Conservation (phyloP, 2,113 vertebrate species). For the Crypturellus undulatus region DNA sequence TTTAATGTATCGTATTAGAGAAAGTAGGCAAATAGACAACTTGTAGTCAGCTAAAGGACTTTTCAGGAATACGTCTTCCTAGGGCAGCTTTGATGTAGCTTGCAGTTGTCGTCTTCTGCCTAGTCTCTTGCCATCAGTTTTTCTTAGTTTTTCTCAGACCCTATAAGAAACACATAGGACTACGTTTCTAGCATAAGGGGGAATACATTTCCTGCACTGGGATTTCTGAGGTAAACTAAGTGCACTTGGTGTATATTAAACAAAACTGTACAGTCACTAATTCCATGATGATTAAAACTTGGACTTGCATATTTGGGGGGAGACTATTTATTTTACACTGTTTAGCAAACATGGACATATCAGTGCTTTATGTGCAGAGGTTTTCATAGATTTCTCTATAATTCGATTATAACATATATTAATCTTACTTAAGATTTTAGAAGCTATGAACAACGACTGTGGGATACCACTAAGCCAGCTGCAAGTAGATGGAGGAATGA, state of each 20-base stretch:
- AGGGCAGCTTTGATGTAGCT: neutral
- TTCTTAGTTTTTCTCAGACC: neutral
- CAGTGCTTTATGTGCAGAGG: neutral
- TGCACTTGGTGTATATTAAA: neutral
- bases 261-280: neutral
- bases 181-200: neutral
- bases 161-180: neutral
- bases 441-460: slow-evolving; percentile 96
- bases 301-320: neutral
- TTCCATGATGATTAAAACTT: neutral
- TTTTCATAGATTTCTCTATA: neutral
- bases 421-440: slow-evolving; percentile 86
- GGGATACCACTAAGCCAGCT: slow-evolving; percentile 90
- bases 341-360: neutral
- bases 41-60: neutral
- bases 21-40: neutral
- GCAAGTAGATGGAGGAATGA: slow-evolving; percentile 96
- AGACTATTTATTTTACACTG: neutral
- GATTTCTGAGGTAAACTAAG: neutral
- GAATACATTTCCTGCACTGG: neutral
- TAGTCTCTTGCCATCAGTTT: neutral
- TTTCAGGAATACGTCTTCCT: neutral
- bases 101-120: neutral
- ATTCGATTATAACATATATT: neutral
- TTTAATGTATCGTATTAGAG: neutral